Base-by-base conservation (phyloP, 2,113 vertebrate genomes). In the human (Homo sapiens) region DNA sequence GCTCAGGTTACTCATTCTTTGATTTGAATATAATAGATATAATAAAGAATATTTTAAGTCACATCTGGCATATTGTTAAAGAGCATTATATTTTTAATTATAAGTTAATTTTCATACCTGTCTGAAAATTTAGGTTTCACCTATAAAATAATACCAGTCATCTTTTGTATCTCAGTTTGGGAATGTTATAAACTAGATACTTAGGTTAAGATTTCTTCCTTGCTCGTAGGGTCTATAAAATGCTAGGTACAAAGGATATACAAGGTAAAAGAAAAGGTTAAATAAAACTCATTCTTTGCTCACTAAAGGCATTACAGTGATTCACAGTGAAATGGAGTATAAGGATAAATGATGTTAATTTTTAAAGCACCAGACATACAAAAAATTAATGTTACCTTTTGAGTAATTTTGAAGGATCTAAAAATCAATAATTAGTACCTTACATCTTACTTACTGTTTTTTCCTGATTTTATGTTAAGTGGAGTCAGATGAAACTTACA, bases 381-480 rank as follows among this genome's bases (percentile, higher is more conserved):
- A 96, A 97, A 97, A 94, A 88, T 79, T 95, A 96, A 80, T 96
- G 6, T 93, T 98, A 72, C 70, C 52, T 97, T 97, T 98, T 96
- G 94, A 92, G 55, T 90, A 89, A 87, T 98, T 97, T 59, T 97
- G 88, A 80, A 97, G 92, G 82, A 89, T 59, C 94, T 93, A 88
- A 97, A 98, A 97, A 94, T 35, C 27, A 94, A 17, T 96, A 94
- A 23, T 89, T 92, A 80, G 75, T 89, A 66, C 73, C 80, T 72
- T 97, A 97, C 84, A 81, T 97, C 93, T 94, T 98, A 79, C 89
- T 98, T 98, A 79, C 89, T 98, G 92, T 97, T 98, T 96, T 98
- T 68, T 96, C 55, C 55, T 97, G 84, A 98, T 97, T 98, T 98
- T 93, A 70, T 97, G 76, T 95, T 97, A 97, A 97, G 91, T 96